phyloP scores from a whole-genome alignment of 2,888 invertebrate genomes.

The Xylota sylvarum region DNA sequence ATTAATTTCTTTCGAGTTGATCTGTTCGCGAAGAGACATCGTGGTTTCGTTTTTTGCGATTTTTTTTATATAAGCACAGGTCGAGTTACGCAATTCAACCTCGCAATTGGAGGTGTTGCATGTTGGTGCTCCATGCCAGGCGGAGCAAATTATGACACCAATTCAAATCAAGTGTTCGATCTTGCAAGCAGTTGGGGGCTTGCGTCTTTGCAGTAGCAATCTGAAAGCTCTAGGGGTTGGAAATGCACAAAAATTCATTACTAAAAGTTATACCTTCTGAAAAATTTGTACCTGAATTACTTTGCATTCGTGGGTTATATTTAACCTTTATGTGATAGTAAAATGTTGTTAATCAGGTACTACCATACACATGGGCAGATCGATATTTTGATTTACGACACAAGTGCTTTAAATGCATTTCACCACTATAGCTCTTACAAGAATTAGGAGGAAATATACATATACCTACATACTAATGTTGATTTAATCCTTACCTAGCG shows the following conservation, averaged over 20 bases:
- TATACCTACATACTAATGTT: constrained; percentile 11
- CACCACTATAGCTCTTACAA: constrained; percentile 1
- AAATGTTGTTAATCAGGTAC: constrained; percentile 47
- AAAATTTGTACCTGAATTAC: constrained; percentile 44
- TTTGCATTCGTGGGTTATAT: constrained; percentile 26
- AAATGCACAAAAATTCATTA: constrained; percentile 41
- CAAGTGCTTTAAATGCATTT: constrained; percentile 4
- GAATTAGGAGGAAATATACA: constrained; percentile 6
- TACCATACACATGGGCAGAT: constrained; percentile 38
- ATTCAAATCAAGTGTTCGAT: constrained; percentile 58
- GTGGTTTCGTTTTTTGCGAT: constrained; percentile 10
- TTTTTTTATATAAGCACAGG: constrained; percentile 21
- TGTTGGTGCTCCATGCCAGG: constrained; percentile 55
- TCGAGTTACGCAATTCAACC: constrained; percentile 62
- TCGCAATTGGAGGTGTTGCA: constrained; percentile 66
- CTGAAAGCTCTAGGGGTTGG: constrained; percentile 25
- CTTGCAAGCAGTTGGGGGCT: constrained; percentile 61
- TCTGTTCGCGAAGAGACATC: constrained; percentile 32
- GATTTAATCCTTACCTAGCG: constrained; percentile 5
- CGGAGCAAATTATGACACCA: constrained; percentile 71
- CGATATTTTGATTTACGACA: constrained; percentile 42
- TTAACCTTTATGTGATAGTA: constrained; percentile 31
- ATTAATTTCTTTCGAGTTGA: constrained; percentile 64
- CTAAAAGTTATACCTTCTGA: constrained; percentile 13
- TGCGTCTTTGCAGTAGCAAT: constrained; percentile 55